Conservation (phyloP, 2,888 invertebrate genomes). For the Hirtodrosophila duncani region DNA sequence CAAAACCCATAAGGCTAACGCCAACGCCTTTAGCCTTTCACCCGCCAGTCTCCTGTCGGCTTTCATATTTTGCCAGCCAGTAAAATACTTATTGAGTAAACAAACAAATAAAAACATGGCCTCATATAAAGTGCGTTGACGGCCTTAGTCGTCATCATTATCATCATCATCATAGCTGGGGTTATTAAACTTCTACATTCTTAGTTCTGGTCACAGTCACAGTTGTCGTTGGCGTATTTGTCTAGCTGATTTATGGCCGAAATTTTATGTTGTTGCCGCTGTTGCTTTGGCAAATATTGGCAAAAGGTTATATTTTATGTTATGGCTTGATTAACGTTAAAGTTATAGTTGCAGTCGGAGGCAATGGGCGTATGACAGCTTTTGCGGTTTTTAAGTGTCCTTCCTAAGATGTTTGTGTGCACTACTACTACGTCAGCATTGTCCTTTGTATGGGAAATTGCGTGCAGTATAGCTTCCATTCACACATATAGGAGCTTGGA, state of each 20-base stretch:
- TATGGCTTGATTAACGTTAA: slow-evolving; percentile 51
- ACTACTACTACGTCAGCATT: slow-evolving; percentile 27
- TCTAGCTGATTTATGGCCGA: slow-evolving; percentile 63
- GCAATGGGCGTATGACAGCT: slow-evolving; percentile 8
- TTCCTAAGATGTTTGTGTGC: too few relatives aligned
- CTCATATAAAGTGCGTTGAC: slow-evolving; percentile 20
- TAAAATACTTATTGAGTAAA: slow-evolving; percentile 35
- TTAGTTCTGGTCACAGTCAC: neutral
- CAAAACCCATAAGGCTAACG: too few relatives aligned
- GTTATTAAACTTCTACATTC: slow-evolving; percentile 50
- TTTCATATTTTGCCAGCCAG: neutral
- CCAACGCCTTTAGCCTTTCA: too few relatives aligned
- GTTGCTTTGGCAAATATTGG: slow-evolving; percentile 54
- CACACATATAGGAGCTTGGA: too few relatives aligned
- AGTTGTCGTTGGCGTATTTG: slow-evolving; percentile 40
- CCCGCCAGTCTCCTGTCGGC: neutral
- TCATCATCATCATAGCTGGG: slow-evolving; percentile 6
- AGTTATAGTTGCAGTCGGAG: slow-evolving; percentile 5
- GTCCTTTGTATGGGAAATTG: slow-evolving; percentile 29
- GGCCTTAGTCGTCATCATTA: slow-evolving; percentile 6
- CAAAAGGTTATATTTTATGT: slow-evolving; percentile 50
- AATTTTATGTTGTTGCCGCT: slow-evolving; percentile 18
- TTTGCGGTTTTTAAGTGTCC: slow-evolving; percentile 27
- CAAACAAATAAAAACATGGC: slow-evolving; percentile 45
- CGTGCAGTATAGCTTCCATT: too few relatives aligned